Evolutionary conservation across 2,888 invertebrate genomes (phyloP), one percentile per base, ranked within the genome.

Genomic region (Drosophila mayaguana): DNA sequence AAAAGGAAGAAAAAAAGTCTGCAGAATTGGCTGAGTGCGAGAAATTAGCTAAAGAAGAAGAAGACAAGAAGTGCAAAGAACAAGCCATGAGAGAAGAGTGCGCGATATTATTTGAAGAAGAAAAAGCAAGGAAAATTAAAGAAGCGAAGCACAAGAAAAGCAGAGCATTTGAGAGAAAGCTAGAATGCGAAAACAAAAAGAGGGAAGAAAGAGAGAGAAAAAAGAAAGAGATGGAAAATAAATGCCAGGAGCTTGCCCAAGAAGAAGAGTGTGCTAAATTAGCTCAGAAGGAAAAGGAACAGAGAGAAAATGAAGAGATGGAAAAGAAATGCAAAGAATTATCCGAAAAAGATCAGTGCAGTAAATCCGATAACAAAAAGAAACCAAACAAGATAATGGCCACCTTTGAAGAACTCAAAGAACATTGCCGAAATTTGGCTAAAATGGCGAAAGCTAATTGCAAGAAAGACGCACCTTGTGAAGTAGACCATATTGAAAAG

Each of bases 391-490:
- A 51, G 36, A n/a, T 59, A 51, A 42, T 72, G 46, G 53, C 77
- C 32, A 50, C 32, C 18, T 50, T 50, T 16, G 72, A 60, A 51
- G 50, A 50, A 5, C 50, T 50, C 12, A 34, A 57, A n/a, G 40
- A 77, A 20, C 57, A 77, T 38, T 56, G 63, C 32, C 57, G 38
- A 8, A 57, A 74, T 9, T 43, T 45, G 46, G 67, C 60, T 4
- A 60, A 12, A 25, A 40, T 22, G 14, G 50, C 50, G 14, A 50
- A 50, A 34, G 50, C 50, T 20, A 34, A 34, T 14, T 50, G 50
- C 50, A 50, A 50, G 8, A 8, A 1, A 7, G 18, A 20, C n/a
- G 18, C 50, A 20, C 32, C 32, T 14, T 50, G 50, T 34, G 20
- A 50, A 34, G n/a, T 32, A 8, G 50, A 50, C 7, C 32, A 50